Evolutionary conservation across 2,888 invertebrate genomes (phyloP).

Genomic region (Agrilus cyanescens): DNA sequence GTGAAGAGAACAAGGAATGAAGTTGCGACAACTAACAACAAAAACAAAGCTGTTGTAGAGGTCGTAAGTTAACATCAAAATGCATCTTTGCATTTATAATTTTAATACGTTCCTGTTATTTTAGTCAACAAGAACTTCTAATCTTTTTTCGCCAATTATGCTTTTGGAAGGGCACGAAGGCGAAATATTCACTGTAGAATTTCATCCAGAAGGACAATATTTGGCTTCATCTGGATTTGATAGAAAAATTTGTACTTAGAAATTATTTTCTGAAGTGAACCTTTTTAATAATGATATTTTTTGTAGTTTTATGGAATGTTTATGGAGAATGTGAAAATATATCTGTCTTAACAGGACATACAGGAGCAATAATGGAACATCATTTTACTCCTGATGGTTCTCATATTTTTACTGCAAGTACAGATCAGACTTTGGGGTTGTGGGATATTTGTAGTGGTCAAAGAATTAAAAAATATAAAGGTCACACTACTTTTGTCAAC

Average conservation of each 20-base stretch:
- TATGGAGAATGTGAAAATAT: constrained; percentile 98
- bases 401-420: constrained; percentile 82
- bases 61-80: constrained; percentile 42
- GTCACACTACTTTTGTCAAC: constrained; percentile 67
- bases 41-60: constrained; percentile 65
- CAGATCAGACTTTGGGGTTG: constrained; percentile 87
- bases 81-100: constrained; percentile 3
- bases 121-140: constrained; percentile 56
- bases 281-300: constrained; percentile 14
- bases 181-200: constrained; percentile 85
- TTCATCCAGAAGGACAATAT: constrained; percentile 93
- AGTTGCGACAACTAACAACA: constrained; percentile 52
- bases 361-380: constrained; percentile 89
- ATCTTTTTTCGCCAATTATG: constrained; percentile 88
- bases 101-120: neutral
- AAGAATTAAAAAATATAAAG: constrained; percentile 81
- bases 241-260: constrained; percentile 76
- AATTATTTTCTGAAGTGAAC: neutral
- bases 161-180: constrained; percentile 92
- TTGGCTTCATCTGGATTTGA: constrained; percentile 93
- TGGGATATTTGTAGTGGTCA: constrained; percentile 90
- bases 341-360: constrained; percentile 85
- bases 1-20: constrained; percentile 63
- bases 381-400: constrained; percentile 76
- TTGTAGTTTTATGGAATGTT: constrained; percentile 84